A percentile compares a stretch with the other conserved stretches of the same genome.
phyloP scores from a whole-genome alignment of 2,797 vertebrate genomes.

The Delichon dasypus region DNA sequence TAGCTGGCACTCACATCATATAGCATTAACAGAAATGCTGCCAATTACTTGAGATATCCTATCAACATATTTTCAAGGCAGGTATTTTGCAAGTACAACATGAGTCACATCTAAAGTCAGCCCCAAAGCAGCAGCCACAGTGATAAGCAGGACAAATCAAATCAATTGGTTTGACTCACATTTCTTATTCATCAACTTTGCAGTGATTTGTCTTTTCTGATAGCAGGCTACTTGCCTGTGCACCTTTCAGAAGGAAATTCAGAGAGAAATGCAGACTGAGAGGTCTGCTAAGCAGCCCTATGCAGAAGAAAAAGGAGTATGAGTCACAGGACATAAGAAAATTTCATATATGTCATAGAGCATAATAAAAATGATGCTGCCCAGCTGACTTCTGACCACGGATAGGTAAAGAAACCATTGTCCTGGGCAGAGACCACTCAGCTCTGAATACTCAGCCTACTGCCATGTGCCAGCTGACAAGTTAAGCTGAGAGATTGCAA shows the following conservation, averaged over 20 bases:
- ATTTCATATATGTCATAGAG: neutral
- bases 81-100: conserved; percentile 36
- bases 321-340: neutral
- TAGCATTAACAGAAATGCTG: conserved; percentile 20
- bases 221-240: neutral
- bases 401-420: neutral
- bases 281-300: neutral
- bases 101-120: conserved; percentile 26
- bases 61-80: conserved; percentile 46
- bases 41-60: neutral
- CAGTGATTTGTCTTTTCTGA: neutral
- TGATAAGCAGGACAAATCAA: conserved; percentile 25
- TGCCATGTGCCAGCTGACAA: neutral
- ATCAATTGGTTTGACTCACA: neutral
- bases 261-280: neutral
- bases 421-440: neutral
- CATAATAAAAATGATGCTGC: neutral
- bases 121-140: neutral
- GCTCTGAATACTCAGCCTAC: neutral
- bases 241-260: neutral
- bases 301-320: neutral
- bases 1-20: neutral
- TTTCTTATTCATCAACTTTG: neutral
- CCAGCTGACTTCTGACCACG: neutral
- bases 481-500: neutral